These are phyloP conservation scores for Apotomis capreana DNA, from an alignment of 2,888 invertebrate genomes.

Conservation along the genomic window DNA sequence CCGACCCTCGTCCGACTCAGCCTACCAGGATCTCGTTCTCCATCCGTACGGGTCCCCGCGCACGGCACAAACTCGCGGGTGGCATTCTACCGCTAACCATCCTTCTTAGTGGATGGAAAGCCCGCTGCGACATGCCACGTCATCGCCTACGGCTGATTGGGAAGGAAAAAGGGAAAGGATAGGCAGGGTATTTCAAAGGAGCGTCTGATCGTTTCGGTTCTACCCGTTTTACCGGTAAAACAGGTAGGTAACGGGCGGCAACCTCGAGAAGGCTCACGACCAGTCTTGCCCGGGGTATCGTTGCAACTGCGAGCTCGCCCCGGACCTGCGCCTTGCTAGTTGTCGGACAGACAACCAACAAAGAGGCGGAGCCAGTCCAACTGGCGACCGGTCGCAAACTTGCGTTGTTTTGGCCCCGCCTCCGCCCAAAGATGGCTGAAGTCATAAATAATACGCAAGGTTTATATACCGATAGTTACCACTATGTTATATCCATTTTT, in stretches of 20 bases:
- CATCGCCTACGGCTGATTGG: conserved; percentile 18
- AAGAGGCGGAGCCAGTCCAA: not conserved
- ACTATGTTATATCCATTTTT: no score
- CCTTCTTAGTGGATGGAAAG: not conserved
- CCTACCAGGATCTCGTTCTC: conserved; percentile 18
- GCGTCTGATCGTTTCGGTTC: conserved; percentile 17
- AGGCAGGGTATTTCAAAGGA: not conserved
- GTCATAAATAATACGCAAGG: not conserved
- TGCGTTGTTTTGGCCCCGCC: not conserved
- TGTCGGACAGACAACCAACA: conserved; percentile 3
- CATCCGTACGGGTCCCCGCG: conserved; percentile 24
- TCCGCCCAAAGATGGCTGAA: conserved; percentile 1
- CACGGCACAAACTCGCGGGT: conserved; percentile 26
- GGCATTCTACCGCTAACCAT: conserved; percentile 14
- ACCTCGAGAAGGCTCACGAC: conserved; percentile 12
- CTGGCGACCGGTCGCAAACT: conserved; percentile 14
- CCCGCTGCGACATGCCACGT: conserved; percentile 18
- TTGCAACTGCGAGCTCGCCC: conserved; percentile 6
- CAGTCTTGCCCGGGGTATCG: conserved; percentile 16
- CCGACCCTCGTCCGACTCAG: conserved; percentile 11
- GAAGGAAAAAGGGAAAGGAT: not conserved
- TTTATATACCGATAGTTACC: not conserved
- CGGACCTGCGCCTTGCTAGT: not conserved
- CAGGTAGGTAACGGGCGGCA: conserved; percentile 21
- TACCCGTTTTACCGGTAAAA: conserved; percentile 8